Evolutionary conservation across 1,140 invertebrate genomes (phyloP).

Genomic region (Zelostemma sp.): DNA sequence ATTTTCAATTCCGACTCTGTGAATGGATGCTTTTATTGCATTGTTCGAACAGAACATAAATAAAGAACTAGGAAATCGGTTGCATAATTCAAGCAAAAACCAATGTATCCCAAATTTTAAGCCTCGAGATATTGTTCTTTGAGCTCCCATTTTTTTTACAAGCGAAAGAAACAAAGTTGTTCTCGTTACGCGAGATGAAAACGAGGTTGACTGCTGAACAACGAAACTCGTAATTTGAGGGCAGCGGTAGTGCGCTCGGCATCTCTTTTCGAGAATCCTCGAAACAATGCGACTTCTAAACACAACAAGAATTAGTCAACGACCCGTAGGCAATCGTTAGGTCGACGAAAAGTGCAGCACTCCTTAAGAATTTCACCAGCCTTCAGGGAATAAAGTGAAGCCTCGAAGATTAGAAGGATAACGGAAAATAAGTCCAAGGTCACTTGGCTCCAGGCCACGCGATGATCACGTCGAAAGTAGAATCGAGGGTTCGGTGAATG

Average conservation of each 20-base stretch:
- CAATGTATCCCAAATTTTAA: too few relatives aligned
- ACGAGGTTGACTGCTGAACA: background rate
- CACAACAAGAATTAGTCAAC: conserved; percentile 18
- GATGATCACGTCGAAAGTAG: too few relatives aligned
- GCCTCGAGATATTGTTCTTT: background rate
- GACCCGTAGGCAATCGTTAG: conserved; percentile 40
- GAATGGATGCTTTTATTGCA: too few relatives aligned
- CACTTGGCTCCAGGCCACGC: conserved; percentile 49
- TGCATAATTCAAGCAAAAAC: too few relatives aligned
- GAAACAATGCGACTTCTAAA: conserved; percentile 21
- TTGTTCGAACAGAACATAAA: too few relatives aligned
- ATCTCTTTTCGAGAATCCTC: conserved; percentile 21
- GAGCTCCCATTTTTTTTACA: background rate
- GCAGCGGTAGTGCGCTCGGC: conserved; percentile 8
- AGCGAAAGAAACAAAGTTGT: background rate
- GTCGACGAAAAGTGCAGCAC: conserved; percentile 21
- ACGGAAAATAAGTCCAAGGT: conserved; percentile 52
- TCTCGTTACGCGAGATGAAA: background rate
- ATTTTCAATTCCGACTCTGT: too few relatives aligned
- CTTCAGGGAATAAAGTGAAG: conserved; percentile 46
- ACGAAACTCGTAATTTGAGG: conserved; percentile 18
- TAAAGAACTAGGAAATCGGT: too few relatives aligned
- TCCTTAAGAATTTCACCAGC: conserved; percentile 44
- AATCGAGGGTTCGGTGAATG: conserved; percentile 30
- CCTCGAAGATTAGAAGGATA: conserved; percentile 21